phyloP scores from a whole-genome alignment of 2,888 invertebrate genomes.

The Hyppa rectilinea region DNA sequence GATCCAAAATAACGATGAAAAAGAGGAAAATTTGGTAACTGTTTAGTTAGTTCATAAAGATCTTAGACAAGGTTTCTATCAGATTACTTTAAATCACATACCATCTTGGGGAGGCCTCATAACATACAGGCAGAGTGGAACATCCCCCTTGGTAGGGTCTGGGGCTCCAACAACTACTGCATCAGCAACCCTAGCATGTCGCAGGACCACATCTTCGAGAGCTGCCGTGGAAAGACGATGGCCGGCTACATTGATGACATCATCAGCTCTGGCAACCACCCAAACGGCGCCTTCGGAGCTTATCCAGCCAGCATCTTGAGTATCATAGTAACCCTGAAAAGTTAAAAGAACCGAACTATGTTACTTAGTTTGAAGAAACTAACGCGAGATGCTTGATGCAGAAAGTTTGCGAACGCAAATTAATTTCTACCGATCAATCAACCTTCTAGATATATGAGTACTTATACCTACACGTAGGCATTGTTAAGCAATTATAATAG shows the following conservation, averaged over 20 bases:
- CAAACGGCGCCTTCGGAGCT: constrained; percentile 96
- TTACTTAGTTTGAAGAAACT: not conserved
- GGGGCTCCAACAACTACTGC: constrained; percentile 97
- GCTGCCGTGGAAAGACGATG: constrained; percentile 97
- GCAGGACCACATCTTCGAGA: constrained; percentile 96
- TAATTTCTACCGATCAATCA: not conserved
- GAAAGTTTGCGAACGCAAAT: not conserved
- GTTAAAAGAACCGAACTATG: not conserved
- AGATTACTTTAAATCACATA: constrained; percentile 72
- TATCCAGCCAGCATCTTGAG: constrained; percentile 98
- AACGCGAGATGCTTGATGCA: too few relatives aligned
- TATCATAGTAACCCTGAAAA: constrained; percentile 96
- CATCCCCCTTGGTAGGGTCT: constrained; percentile 96
- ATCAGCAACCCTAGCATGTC: constrained; percentile 96
- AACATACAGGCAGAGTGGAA: constrained; percentile 97
- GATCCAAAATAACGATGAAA: not conserved
- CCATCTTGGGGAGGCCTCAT: constrained; percentile 91
- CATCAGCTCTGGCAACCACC: constrained; percentile 97
- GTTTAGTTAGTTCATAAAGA: not conserved
- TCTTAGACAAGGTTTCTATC: not conserved
- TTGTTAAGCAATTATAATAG: constrained; percentile 14
- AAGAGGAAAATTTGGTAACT: not conserved
- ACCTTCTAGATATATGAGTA: not conserved
- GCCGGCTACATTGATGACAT: constrained; percentile 98
- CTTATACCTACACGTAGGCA: not conserved